These are phyloP conservation scores for Tyrannus savana DNA, from an alignment of 2,113 vertebrate genomes.

Conservation along the genomic window DNA sequence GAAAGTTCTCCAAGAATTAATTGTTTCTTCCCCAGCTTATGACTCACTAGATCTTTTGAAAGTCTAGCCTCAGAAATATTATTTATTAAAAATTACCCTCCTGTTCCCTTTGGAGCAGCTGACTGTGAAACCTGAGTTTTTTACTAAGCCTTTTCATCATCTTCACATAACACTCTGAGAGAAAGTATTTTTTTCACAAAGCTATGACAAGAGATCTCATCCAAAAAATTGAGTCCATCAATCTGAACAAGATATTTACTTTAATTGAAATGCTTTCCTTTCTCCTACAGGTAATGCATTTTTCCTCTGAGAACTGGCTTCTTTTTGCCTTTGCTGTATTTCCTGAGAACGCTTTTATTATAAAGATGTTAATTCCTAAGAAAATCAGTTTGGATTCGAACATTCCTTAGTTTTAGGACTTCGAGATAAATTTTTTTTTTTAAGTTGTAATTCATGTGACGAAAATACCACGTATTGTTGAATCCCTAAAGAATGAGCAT, in stretches of 20 bases:
- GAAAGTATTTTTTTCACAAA: neutral
- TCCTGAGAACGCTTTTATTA: neutral
- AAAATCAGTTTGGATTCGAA: neutral
- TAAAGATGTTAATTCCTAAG: neutral
- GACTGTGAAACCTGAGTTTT: neutral
- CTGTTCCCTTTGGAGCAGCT: neutral
- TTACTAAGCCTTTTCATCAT: neutral
- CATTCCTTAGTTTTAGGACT: neutral
- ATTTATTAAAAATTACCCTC: neutral
- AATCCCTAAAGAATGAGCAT: neutral
- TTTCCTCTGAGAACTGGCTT: neutral
- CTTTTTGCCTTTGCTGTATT: neutral
- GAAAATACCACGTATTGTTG: neutral
- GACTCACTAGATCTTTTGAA: neutral
- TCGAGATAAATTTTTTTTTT: neutral
- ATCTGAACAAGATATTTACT: neutral
- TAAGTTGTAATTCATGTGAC: neutral
- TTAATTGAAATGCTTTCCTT: neutral
- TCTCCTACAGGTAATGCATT: neutral
- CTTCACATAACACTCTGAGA: accelerated
- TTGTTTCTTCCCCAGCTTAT: neutral
- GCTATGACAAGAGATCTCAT: neutral
- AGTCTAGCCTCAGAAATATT: neutral
- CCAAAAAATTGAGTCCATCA: neutral
- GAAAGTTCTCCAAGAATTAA: neutral